These are phyloP conservation scores for Callionymus lyra DNA, from an alignment of 2,113 vertebrate species.

Conservation along the genomic window DNA sequence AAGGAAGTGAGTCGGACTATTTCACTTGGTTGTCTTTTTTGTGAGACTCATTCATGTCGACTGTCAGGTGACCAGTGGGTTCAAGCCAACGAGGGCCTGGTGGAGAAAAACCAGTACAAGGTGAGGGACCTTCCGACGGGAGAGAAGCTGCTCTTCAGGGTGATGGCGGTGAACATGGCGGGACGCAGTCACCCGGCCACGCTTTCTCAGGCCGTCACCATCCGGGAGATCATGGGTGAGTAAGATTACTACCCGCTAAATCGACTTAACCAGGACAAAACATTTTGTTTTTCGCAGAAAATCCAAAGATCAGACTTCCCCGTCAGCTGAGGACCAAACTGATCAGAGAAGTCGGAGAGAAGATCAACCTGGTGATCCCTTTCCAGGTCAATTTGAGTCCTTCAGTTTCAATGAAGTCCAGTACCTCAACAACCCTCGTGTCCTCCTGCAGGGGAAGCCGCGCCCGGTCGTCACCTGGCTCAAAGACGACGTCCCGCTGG, in stretches of 20 bases:
- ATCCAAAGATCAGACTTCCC: conserved; percentile 83
- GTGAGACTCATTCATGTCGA: neutral
- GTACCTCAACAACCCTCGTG: neutral
- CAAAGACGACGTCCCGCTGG: conserved; percentile 71
- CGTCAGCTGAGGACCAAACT: conserved; percentile 76
- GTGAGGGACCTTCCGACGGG: conserved; percentile 76
- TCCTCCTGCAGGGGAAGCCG: conserved; percentile 74
- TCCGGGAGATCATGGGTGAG: conserved; percentile 81
- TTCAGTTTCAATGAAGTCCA: neutral
- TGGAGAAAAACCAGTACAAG: conserved; percentile 67
- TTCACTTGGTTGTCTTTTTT: neutral
- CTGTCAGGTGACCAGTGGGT: conserved; percentile 74
- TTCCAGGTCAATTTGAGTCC: conserved; percentile 72
- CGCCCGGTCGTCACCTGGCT: conserved; percentile 75
- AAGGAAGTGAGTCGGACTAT: conserved; percentile 69
- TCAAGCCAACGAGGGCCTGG: conserved; percentile 56
- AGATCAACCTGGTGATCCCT: conserved; percentile 80
- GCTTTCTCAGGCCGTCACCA: conserved; percentile 71
- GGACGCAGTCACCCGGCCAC: conserved; percentile 72
- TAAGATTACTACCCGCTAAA: too few species aligned
- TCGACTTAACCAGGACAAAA: neutral
- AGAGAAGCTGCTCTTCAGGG: conserved; percentile 77
- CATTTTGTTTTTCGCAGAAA: conserved; percentile 55
- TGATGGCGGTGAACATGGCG: conserved; percentile 75
- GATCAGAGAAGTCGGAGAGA: conserved; percentile 74